Evolutionary conservation across 2,113 vertebrate genomes (phyloP).

Genomic region (Microtus montanus): DNA sequence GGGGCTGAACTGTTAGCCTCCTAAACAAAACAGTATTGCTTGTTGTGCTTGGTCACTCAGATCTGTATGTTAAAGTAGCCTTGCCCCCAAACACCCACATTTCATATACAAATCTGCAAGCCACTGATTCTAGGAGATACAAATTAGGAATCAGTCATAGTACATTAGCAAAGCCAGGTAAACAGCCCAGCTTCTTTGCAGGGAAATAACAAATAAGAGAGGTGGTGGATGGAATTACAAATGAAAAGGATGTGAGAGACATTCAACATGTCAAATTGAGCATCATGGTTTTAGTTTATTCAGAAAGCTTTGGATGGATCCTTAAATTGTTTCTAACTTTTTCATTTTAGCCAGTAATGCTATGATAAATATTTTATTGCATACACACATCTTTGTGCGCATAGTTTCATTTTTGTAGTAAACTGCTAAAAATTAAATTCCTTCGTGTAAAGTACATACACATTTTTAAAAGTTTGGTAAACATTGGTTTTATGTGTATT

Average conservation of each 20-base stretch:
- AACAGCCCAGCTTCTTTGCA: neutral
- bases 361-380: neutral
- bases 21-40: neutral
- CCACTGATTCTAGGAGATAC: neutral
- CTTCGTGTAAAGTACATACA: neutral
- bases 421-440: slow-evolving; percentile 10
- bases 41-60: neutral
- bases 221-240: neutral
- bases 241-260: neutral
- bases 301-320: neutral
- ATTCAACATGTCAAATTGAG: neutral
- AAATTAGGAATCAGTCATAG: neutral
- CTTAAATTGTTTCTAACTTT: neutral
- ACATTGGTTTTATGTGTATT: neutral
- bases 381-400: neutral
- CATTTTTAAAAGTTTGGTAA: neutral
- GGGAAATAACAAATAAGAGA: neutral
- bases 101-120: neutral
- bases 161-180: neutral
- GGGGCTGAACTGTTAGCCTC: neutral
- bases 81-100: slow-evolving; percentile 8
- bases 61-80: neutral
- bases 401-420: neutral
- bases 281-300: slow-evolving; percentile 10
- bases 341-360: neutral